Evolutionary conservation across 2,797 vertebrate genomes (phyloP), one percentile per base, ranked within the genome.

Genomic region (Sebastes glaucus): DNA sequence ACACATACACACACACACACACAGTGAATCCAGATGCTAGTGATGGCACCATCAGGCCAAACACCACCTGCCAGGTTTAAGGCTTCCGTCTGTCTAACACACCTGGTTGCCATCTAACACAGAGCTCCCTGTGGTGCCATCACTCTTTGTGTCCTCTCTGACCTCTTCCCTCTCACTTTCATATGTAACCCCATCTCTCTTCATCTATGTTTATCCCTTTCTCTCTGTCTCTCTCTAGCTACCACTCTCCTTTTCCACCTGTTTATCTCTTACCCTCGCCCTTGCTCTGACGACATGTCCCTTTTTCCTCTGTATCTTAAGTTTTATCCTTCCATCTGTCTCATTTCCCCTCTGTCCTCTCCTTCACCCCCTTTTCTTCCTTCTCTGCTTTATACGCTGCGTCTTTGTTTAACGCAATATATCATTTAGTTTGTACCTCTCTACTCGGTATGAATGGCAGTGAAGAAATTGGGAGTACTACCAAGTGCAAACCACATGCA

Each of bases 31-130:
- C 91, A 90, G 88, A 92, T 88, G 87, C 78, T 81, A 86, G 65
- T 67, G 78, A 90, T 76, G 74, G 56, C 80, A 90, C 67, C 73
- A 86, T 90, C 81, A 84, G 80, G 55, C 78, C 77, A 82, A 86
- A 87, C 72, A 64, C 83, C 89, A 91, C 88, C 87, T 92, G 90
- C 74, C 88, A 86, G 70, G 65, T 88, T 84, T 82, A 76, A 78
- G 83, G 66, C 65, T 79, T 82, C 81, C 72, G 53, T 90, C 91
- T 92, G 91, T 90, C 74, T 86, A 71, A 71, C 78, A 89, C 90
- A 93, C 89, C 88, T 92, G 88, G 85, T 77, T 87, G 70, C 74
- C 75, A 81, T 83, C 89, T 46, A 85, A 78, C 78, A 83, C 77
- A 53, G 22, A 60, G 56, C 75, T 84, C 89, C 81, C 85, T 80